Conservation (phyloP, 2,888 invertebrate genomes). For the Sarcophaga subvicina region DNA sequence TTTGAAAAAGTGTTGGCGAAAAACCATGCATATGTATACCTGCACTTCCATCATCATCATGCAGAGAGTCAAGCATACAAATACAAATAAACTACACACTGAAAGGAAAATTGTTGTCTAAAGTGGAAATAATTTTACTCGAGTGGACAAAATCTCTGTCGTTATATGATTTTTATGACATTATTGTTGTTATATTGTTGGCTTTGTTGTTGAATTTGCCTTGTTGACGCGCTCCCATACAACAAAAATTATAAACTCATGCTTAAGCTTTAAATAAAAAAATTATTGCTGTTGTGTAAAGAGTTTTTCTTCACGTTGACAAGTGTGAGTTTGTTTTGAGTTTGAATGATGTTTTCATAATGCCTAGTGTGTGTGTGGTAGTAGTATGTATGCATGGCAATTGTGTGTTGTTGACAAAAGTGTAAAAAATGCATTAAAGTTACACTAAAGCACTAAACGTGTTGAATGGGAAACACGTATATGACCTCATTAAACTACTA, state of each 20-base stretch:
- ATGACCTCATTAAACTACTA: constrained; percentile 71
- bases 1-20: constrained; percentile 23
- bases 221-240: constrained; percentile 21
- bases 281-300: constrained; percentile 24
- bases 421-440: constrained; percentile 61
- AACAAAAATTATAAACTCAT: neutral
- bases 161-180: constrained; percentile 63
- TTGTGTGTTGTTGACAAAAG: constrained; percentile 1
- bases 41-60: neutral
- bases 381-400: neutral
- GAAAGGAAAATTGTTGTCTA: constrained; percentile 41
- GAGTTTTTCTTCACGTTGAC: neutral
- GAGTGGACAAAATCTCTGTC: constrained; percentile 64
- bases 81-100: constrained; percentile 25
- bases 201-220: neutral
- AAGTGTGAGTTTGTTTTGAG: constrained; percentile 19
- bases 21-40: neutral
- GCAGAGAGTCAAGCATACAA: constrained; percentile 11
- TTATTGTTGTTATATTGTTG: constrained; percentile 38
- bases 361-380: constrained; percentile 14
- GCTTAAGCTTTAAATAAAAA: constrained; percentile 17
- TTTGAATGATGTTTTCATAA: constrained; percentile 50
- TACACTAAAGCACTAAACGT: constrained; percentile 63
- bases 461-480: constrained; percentile 70
- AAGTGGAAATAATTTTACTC: constrained; percentile 65